A percentile compares a stretch with the other conserved stretches of the same genome.
Conservation (phyloP, 1,140 invertebrate species). For the Cephus cinctus region DNA sequence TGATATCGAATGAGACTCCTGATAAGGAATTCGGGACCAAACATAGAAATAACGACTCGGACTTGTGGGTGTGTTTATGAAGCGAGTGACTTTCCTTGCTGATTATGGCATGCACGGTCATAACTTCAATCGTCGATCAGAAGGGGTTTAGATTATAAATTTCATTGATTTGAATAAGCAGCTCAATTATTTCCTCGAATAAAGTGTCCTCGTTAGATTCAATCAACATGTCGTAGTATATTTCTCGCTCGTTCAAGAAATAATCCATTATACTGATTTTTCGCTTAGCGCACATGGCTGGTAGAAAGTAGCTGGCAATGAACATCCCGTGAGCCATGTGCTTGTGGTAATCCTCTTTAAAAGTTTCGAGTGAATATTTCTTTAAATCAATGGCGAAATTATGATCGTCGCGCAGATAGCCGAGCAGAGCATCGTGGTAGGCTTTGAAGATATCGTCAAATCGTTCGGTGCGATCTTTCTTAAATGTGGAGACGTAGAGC, state of each 20-base stretch:
- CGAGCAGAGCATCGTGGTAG: constrained; percentile 35
- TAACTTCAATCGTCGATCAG: too few relatives aligned
- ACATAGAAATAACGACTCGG: too few relatives aligned
- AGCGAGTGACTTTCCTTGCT: too few relatives aligned
- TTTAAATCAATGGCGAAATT: constrained; percentile 16
- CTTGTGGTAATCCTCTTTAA: constrained; percentile 37
- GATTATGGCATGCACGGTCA: too few relatives aligned
- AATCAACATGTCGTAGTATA: too few relatives aligned
- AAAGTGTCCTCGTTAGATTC: too few relatives aligned
- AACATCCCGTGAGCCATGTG: constrained; percentile 40
- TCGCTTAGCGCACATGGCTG: constrained; percentile 16
- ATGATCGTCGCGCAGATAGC: constrained; percentile 18
- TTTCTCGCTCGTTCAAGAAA: too few relatives aligned
- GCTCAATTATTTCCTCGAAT: too few relatives aligned
- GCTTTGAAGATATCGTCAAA: constrained; percentile 33
- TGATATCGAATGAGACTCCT: too few relatives aligned
- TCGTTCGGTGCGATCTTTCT: constrained; percentile 19
- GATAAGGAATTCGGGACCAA: too few relatives aligned
- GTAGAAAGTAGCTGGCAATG: constrained; percentile 35
- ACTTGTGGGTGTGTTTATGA: too few relatives aligned
- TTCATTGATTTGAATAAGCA: neutral
- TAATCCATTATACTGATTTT: too few relatives aligned
- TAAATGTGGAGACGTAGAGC: constrained; percentile 34
- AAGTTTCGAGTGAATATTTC: constrained; percentile 30
- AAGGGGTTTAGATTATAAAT: neutral